phyloP scores from a whole-genome alignment of 2,113 vertebrate genomes.

The Lophius piscatorius region DNA sequence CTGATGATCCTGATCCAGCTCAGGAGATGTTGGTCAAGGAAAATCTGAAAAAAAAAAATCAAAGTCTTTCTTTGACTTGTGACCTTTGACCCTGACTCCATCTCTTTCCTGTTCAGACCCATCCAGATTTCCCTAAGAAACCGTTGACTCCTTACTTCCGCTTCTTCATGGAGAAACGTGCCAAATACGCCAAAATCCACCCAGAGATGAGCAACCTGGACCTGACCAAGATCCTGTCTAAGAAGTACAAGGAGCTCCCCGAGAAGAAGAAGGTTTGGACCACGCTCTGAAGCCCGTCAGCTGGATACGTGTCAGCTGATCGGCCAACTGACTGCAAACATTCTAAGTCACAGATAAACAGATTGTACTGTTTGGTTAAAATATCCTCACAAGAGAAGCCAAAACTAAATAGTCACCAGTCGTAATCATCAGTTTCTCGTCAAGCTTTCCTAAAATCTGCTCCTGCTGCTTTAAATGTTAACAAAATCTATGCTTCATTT shows the following conservation, averaged over 20 bases:
- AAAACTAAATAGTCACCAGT: too few species aligned
- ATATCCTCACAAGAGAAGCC: too few species aligned
- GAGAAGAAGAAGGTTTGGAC: constrained; percentile 81
- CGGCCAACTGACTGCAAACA: too few species aligned
- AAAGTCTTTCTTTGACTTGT: too few species aligned
- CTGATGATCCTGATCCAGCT: not conserved
- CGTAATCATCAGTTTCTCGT: too few species aligned
- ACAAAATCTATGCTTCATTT: too few species aligned
- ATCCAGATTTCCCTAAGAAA: constrained; percentile 85
- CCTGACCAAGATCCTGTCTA: constrained; percentile 84
- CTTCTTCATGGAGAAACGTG: constrained; percentile 85
- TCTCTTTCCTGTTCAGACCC: constrained; percentile 69
- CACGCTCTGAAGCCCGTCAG: not conserved
- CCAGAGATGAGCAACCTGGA: constrained; percentile 86
- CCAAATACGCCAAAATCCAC: constrained; percentile 85
- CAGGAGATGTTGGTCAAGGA: too few species aligned
- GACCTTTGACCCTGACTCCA: not conserved
- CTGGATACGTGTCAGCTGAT: not conserved
- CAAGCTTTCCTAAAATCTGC: too few species aligned
- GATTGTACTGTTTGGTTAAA: not conserved
- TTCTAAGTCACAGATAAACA: not conserved
- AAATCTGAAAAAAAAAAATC: too few species aligned
- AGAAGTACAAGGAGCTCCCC: constrained; percentile 84
- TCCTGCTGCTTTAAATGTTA: too few species aligned
- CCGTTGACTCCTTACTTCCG: constrained; percentile 83